phyloP scores from a whole-genome alignment of 1,140 invertebrate genomes.

The Sinonovacula constricta region DNA sequence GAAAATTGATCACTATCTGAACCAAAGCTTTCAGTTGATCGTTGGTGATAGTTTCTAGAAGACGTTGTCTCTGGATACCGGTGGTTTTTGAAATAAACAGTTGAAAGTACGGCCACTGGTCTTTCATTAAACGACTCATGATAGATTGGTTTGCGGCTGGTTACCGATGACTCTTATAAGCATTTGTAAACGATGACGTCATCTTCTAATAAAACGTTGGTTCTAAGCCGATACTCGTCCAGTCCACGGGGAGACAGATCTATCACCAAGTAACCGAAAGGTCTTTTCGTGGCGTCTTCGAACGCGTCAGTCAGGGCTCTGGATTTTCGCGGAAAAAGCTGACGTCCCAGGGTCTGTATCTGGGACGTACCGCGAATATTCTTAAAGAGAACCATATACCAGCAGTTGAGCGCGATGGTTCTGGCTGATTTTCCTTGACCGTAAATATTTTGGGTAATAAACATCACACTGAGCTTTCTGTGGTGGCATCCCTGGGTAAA shows the following conservation, averaged over 20 bases:
- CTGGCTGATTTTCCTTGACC: constrained; percentile 8
- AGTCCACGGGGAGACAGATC: neutral
- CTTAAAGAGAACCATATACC: constrained; percentile 19
- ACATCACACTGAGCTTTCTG: constrained; percentile 2
- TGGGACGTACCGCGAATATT: constrained; percentile 27
- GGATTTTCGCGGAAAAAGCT: constrained; percentile 23
- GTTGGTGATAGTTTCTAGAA: neutral
- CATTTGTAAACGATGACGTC: neutral
- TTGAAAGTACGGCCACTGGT: neutral
- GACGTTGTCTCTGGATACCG: neutral
- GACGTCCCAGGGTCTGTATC: constrained; percentile 2
- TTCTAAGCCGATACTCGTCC: constrained; percentile 16
- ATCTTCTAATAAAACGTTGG: constrained; percentile 12
- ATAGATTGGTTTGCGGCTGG: neutral
- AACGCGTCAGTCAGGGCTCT: constrained; percentile 14
- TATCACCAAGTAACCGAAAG: constrained; percentile 11
- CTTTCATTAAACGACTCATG: neutral
- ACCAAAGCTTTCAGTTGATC: neutral
- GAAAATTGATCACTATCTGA: neutral
- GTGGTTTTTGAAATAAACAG: neutral
- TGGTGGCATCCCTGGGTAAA: constrained; percentile 44
- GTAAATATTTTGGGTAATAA: constrained; percentile 32
- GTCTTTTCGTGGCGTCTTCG: neutral
- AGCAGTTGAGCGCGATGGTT: constrained; percentile 27
- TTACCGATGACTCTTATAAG: neutral